Evolutionary conservation across 2,888 invertebrate genomes (phyloP), one percentile per base, ranked within the genome.

Genomic region (Noctua comes): DNA sequence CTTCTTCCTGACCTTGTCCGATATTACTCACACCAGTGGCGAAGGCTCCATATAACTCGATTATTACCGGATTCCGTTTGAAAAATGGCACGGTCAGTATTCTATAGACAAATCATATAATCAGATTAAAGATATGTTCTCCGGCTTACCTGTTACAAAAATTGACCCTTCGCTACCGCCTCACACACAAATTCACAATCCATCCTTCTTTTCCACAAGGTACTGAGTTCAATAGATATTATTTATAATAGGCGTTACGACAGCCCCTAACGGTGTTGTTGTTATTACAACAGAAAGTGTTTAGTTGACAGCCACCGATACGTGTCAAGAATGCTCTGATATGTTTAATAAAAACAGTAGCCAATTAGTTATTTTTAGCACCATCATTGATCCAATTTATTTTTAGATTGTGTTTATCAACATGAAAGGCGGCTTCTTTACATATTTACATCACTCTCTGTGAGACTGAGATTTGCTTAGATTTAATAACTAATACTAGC

Each of bases 371-470:
- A 79, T 79, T 73, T 70, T 79, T 84, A 84, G 46, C 31, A 16
- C 31, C 46, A 24, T 48, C 31, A 82, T 79, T 66, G 73, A 84
- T 77, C 51, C 21, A n/a, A n/a, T 57, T 73, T 82, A 84, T 82
- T 71, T 68, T 73, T 68, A 83, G 48, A 40, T 51, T 27, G 18
- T 48, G 64, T 69, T 70, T 83, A 48, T 80, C 36, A 54, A 76
- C 68, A 82, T 66, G 6, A 43, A 43, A 31, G 2, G 31, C 31
- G 40, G n/a, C 13, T 66, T 24, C 21, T 57, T 40, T 2, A 79
- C 3, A n/a, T 80, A 48, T 57, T 40, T 54, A 65, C 48, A 57
- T 16, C 13, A 48, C 36, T 13, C 6, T 64, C 21, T 43, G 1
- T n/a, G 6, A 43, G 21, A 5, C 31, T 57, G 27, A 24, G 10